A percentile compares a stretch with the other conserved stretches of the same genome.
These are phyloP conservation scores for Lagocephalus sceleratus DNA, from an alignment of 2,797 vertebrate genomes.

Conservation along the genomic window DNA sequence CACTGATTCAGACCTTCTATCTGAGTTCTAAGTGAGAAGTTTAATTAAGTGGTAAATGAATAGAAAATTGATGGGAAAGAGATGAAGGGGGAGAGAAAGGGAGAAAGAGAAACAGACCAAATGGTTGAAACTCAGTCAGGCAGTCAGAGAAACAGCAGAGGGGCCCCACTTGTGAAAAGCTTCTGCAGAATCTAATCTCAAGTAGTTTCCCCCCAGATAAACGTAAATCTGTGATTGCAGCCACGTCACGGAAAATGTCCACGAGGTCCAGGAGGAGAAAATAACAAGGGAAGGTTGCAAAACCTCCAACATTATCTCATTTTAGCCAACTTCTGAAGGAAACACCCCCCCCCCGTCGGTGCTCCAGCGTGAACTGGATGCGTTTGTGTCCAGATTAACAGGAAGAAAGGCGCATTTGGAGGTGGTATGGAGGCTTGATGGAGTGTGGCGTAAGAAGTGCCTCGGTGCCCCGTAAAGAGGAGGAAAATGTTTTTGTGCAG, in stretches of 20 bases:
- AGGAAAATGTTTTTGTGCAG: conserved; percentile 26
- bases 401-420: conserved; percentile 36
- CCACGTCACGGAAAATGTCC: conserved; percentile 41
- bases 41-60: conserved; percentile 29
- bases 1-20: conserved; percentile 15
- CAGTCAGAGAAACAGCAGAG: conserved; percentile 16
- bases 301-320: conserved; percentile 53
- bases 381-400: conserved; percentile 70
- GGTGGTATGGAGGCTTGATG: conserved; percentile 47
- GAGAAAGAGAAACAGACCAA: too few species aligned
- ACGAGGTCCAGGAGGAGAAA: conserved; percentile 43
- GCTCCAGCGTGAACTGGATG: conserved; percentile 48
- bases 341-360: conserved; percentile 24
- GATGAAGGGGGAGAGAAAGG: not conserved
- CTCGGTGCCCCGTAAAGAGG: conserved; percentile 29
- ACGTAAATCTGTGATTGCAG: conserved; percentile 51
- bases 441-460: conserved; percentile 46
- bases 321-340: conserved; percentile 38
- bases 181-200: conserved; percentile 22
- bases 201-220: conserved; percentile 22
- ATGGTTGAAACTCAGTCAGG: not conserved
- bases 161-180: conserved; percentile 35
- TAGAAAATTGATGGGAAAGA: conserved; percentile 5
- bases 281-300: conserved; percentile 45
- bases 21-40: conserved; percentile 29